Conservation (phyloP, 2,113 vertebrate genomes). For the Cheilinus undulatus region DNA sequence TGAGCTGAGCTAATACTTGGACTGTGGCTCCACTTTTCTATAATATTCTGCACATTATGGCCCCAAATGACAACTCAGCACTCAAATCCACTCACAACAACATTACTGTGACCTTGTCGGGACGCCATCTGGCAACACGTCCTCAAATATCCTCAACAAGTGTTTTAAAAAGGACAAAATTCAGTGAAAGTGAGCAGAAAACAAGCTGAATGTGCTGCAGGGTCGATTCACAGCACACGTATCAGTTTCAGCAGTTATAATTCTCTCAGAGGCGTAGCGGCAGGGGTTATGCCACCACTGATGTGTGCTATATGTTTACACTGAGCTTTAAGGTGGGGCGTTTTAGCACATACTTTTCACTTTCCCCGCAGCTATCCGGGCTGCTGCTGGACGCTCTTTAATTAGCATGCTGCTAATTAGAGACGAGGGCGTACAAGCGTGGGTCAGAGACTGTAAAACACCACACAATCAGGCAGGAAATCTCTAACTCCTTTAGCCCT, state of each 20-base stretch:
- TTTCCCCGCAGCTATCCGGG: conserved; percentile 43
- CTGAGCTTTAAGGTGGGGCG: conserved; percentile 21
- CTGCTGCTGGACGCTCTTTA: conserved; percentile 56
- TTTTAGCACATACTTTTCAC: conserved; percentile 57
- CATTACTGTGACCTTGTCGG: neutral
- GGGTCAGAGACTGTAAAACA: conserved; percentile 59
- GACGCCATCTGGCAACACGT: conserved; percentile 15
- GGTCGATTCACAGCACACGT: conserved; percentile 21
- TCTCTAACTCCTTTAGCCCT: neutral
- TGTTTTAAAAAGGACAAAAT: conserved; percentile 5
- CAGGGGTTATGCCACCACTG: conserved; percentile 7
- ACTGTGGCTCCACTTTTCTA: conserved; percentile 33
- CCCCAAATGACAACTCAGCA: conserved; percentile 23
- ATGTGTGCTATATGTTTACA: conserved; percentile 55
- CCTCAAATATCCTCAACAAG: conserved; percentile 8
- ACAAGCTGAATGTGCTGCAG: neutral
- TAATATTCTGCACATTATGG: conserved; percentile 38
- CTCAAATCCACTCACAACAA: conserved; percentile 12
- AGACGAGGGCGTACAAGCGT: conserved; percentile 27
- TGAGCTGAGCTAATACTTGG: conserved; percentile 52
- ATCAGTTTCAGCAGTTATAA: conserved; percentile 5
- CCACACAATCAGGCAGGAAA: conserved; percentile 19
- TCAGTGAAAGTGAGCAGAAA: neutral
- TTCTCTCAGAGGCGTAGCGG: conserved; percentile 24
- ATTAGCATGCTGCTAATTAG: conserved; percentile 73